Evolutionary conservation across 2,888 invertebrate species (phyloP), one percentile per base, ranked within the genome.

Genomic region (Linnaemya tessellans): DNA sequence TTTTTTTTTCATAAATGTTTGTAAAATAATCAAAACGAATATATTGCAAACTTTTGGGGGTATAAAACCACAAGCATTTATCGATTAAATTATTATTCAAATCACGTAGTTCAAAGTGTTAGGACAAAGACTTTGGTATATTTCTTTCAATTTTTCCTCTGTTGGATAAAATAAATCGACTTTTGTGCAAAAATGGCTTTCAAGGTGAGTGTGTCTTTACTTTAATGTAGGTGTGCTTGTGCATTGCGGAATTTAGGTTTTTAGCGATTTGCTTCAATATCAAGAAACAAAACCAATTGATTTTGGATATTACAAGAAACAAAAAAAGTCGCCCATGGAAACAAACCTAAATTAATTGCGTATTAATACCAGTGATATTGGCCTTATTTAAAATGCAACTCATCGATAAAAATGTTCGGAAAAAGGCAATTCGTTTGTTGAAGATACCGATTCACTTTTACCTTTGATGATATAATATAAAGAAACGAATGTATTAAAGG

Each of bases 31-130:
- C n/a, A 0, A 35, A 20, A 15, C 15, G n/a, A 46, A 2, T 64
- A 5, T 30, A 3, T 1, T 81, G 65, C 84, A 81, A 88, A 86
- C 64, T 84, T 75, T 65, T 22, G 2, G 86, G 13, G 64, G 79
- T 91, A 91, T 91, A 91, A 90, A 91, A 90, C 88, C 88, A 87
- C 87, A 89, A 88, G 89, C 88, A 89, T 51, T 74, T 74, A 49
- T 74, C 70, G 43, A 70, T 49, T 87, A 68, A 87, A 90, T 91
- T 89, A 91, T 88, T 89, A 91, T 91, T 91, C 90, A 91, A 82
- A 88, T 67, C 90, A 89, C 89, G 77, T 80, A 87, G 88, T 86
- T 88, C 87, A 86, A 74, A 88, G 88, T 86, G 89, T 89, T 89
- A 90, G 90, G 88, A 90, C 90, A 88, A 78, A 87, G 71, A 65